Evolutionary conservation across 2,888 invertebrate genomes (phyloP), one percentile per base, ranked within the genome.

Genomic region (Parelbella ahira): DNA sequence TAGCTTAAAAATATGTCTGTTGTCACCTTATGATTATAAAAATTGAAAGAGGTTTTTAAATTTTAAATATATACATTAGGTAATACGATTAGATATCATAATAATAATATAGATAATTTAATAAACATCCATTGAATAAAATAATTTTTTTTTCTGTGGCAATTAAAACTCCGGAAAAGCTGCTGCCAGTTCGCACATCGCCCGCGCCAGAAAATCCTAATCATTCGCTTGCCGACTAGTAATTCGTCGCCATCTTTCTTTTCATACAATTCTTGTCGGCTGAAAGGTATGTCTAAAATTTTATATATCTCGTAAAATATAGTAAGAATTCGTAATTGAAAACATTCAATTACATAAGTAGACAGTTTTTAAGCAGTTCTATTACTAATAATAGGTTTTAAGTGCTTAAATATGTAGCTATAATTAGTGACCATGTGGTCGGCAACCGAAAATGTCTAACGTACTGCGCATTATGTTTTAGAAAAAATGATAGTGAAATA

Each of bases 401-500:
- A 45, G 6, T 25, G 11, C 19, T 21, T 25, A 29, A 23, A 15
- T 30, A 21, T 18, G 19, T 32, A 8, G 36, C 7, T 15, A 27
- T 7, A 21, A 20, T 6, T 4, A 21, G 11, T 24, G 23, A 64
- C 68, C 88, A 88, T 87, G 87, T 84, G 88, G 84, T 86, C 76
- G 55, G 55, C 49, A 60, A 53, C 50, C 48, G 48, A 65, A 69
- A 56, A 58, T 67, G 60, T 66, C 68, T 69, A 57, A 58, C 56
- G 63, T 56, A 88, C 81, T 88, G 71, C 88, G 88, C 87, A 88
- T 64, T 82, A 84, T 67, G 66, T 78, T 83, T 77, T 77, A 54
- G 49, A 32, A 49, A 48, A 54, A 51, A 63, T 62, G n/a, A 58
- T 60, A 45, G 49, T 47, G 27, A 53, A 52, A 25, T 54, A 51